Percentiles rank a stretch among this genome's conserved stretches.
phyloP scores from a whole-genome alignment of 2,113 vertebrate species.

The Aegotheles bennettii region DNA sequence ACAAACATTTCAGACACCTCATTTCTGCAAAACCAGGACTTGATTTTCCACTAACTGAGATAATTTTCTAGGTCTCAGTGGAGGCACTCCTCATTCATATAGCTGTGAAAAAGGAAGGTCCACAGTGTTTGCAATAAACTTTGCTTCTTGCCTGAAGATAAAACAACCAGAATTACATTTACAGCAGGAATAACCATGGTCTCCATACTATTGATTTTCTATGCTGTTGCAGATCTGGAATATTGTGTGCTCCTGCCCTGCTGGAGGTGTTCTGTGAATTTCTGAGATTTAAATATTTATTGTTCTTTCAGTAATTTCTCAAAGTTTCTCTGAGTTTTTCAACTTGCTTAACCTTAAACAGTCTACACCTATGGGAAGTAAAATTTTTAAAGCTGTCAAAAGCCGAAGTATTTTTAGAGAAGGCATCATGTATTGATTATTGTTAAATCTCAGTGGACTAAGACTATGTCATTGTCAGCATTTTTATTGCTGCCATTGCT shows the following conservation, averaged over 20 bases:
- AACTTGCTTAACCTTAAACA: not conserved
- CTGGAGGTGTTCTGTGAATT: not conserved
- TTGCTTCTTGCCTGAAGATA: not conserved
- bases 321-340: not conserved
- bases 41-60: not conserved
- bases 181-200: not conserved
- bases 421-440: not conserved
- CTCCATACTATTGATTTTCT: constrained; percentile 9
- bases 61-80: not conserved
- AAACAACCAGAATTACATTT: not conserved
- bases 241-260: not conserved
- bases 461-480: not conserved
- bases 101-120: not conserved
- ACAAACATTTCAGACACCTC: not conserved
- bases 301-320: not conserved
- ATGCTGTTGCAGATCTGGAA: not conserved
- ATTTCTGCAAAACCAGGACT: not conserved
- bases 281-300: constrained; percentile 25
- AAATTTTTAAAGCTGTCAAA: not conserved
- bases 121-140: not conserved
- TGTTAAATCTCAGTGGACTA: not conserved
- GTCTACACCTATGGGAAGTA: not conserved
- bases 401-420: not conserved
- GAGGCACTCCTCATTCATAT: not conserved
- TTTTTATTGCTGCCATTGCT: constrained; percentile 21